Conservation (phyloP, 1,140 invertebrate species). For the Lepidotrigona ventralis region DNA sequence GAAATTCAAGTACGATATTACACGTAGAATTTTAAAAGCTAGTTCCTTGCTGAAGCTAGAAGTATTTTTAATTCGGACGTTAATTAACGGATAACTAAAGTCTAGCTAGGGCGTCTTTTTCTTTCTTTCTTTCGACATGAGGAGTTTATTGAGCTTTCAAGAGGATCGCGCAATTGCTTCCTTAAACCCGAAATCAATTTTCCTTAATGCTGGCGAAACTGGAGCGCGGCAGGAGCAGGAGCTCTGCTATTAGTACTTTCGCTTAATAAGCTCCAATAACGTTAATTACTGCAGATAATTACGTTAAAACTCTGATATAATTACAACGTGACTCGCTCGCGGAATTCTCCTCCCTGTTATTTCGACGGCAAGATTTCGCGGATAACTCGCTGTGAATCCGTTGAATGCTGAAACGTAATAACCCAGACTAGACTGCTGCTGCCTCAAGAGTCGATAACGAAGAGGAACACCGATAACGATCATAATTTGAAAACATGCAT, state of each 20-base stretch:
- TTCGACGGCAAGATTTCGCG: background rate
- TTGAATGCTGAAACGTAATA: background rate
- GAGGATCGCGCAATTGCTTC: background rate
- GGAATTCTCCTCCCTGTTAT: background rate
- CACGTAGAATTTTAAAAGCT: no score
- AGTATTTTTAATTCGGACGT: background rate
- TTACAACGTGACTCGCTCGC: conserved; percentile 7
- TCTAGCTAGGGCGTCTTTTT: background rate
- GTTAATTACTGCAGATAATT: conserved; percentile 35
- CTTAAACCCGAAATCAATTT: conserved; percentile 21
- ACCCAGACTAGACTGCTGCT: background rate
- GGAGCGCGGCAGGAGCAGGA: background rate
- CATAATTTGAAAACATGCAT: no score
- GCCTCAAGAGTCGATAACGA: background rate
- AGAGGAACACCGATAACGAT: no score
- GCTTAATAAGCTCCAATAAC: conserved; percentile 32
- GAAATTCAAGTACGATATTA: no score
- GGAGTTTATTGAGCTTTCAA: no score
- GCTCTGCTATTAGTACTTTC: background rate
- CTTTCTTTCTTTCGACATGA: background rate
- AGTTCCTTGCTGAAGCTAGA: no score
- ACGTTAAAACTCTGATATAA: conserved; percentile 26
- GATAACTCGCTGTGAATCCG: background rate
- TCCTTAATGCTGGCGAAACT: conserved; percentile 8
- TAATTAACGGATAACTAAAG: background rate